phyloP scores from a whole-genome alignment of 1,140 invertebrate species.

The Papilio machaon region DNA sequence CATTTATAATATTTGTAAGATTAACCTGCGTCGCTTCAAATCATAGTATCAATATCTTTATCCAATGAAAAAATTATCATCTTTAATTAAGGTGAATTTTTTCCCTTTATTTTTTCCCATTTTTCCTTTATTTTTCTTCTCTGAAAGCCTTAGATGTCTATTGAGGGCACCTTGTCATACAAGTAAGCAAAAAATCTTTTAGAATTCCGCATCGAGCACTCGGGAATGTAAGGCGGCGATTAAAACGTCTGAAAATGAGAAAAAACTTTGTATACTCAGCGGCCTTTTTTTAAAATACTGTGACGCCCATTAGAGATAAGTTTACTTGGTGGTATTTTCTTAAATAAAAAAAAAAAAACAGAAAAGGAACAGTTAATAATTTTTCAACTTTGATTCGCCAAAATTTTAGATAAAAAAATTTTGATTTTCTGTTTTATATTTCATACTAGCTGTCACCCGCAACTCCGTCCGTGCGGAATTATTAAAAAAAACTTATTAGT shows the following conservation, averaged over 20 bases:
- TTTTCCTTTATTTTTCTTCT: too few relatives aligned
- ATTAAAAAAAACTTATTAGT: too few relatives aligned
- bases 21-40: too few relatives aligned
- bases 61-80: too few relatives aligned
- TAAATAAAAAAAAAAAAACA: not conserved
- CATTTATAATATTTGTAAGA: too few relatives aligned
- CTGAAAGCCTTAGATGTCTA: not conserved
- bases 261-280: not conserved
- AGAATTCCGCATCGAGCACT: constrained; percentile 9
- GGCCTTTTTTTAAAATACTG: not conserved
- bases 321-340: not conserved
- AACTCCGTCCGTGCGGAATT: too few relatives aligned
- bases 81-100: too few relatives aligned
- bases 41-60: too few relatives aligned
- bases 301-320: constrained; percentile 9
- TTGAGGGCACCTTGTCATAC: constrained; percentile 7
- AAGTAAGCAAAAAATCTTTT: constrained; percentile 7
- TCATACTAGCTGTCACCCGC: too few relatives aligned
- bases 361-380: not conserved
- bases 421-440: too few relatives aligned
- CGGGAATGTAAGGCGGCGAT: constrained; percentile 11
- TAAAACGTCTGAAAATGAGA: constrained; percentile 20
- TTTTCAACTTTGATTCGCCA: not conserved
- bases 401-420: too few relatives aligned
- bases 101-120: too few relatives aligned